A percentile compares a stretch with the other conserved stretches of the same genome.
These are phyloP conservation scores for Reticulitermes lucifugus DNA, from an alignment of 2,888 invertebrate genomes.

Conservation along the genomic window DNA sequence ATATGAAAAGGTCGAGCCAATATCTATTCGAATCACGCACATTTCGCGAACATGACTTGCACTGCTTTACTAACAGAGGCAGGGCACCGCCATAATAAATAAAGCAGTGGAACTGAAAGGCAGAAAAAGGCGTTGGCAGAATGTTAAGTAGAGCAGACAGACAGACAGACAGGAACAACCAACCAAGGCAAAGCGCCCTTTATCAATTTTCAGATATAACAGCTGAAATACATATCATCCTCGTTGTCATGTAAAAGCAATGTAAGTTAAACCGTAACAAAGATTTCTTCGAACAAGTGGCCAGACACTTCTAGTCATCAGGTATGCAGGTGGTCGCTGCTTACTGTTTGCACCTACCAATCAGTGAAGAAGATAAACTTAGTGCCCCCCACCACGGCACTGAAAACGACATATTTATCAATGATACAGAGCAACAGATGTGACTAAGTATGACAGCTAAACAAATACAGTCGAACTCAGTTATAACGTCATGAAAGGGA, in stretches of 20 bases:
- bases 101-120: constrained; percentile 27
- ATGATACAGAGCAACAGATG: too few relatives aligned
- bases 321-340: too few relatives aligned
- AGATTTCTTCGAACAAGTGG: too few relatives aligned
- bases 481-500: too few relatives aligned
- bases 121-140: background rate
- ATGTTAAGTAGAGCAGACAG: constrained; percentile 1
- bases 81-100: constrained; percentile 16
- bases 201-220: constrained; percentile 19
- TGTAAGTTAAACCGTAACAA: background rate
- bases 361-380: too few relatives aligned
- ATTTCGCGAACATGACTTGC: constrained; percentile 7
- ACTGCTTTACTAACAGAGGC: constrained; percentile 21
- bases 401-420: too few relatives aligned
- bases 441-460: too few relatives aligned
- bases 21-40: constrained; percentile 29
- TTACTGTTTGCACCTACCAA: too few relatives aligned
- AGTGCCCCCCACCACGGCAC: too few relatives aligned
- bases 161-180: background rate
- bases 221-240: constrained; percentile 20
- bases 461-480: too few relatives aligned
- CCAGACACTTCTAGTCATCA: too few relatives aligned
- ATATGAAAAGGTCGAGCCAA: constrained; percentile 11
- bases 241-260: background rate
- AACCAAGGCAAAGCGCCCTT: constrained; percentile 13